Conservation (phyloP, 2,113 vertebrate species). For the Lepus europaeus region DNA sequence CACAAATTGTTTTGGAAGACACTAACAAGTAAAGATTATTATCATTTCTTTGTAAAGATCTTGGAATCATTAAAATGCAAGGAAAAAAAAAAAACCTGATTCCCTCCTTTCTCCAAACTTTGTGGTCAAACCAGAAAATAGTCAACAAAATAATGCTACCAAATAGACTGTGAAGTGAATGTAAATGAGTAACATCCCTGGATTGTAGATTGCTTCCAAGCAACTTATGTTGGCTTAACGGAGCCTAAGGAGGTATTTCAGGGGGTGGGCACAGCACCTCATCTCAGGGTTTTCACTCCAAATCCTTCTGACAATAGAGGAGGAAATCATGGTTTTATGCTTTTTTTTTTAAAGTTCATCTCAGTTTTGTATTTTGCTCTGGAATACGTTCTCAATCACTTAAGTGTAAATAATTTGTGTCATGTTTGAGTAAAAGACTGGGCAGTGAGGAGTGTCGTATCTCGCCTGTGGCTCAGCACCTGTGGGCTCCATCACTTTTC, state of each 20-base stretch:
- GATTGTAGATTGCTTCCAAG: neutral
- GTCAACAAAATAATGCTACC: neutral
- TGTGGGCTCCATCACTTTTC: too few species aligned
- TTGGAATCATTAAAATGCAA: neutral
- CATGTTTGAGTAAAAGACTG: neutral
- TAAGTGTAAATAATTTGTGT: neutral
- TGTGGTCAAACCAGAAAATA: neutral
- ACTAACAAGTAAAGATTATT: neutral
- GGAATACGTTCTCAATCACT: neutral
- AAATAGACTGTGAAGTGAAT: neutral
- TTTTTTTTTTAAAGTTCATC: neutral
- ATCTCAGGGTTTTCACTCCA: neutral
- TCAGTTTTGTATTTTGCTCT: neutral
- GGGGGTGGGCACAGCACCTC: neutral
- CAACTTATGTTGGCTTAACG: too few species aligned
- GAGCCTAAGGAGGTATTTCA: neutral
- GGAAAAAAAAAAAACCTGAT: too few species aligned
- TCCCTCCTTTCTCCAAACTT: neutral
- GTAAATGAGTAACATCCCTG: neutral
- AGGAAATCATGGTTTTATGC: neutral
- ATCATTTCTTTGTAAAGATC: neutral
- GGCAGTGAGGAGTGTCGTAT: accelerated
- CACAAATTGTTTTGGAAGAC: neutral
- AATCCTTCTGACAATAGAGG: neutral
- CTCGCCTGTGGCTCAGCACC: too few species aligned